These are phyloP conservation scores for Crenuchus spilurus DNA, from an alignment of 2,797 vertebrate genomes.

Conservation along the genomic window DNA sequence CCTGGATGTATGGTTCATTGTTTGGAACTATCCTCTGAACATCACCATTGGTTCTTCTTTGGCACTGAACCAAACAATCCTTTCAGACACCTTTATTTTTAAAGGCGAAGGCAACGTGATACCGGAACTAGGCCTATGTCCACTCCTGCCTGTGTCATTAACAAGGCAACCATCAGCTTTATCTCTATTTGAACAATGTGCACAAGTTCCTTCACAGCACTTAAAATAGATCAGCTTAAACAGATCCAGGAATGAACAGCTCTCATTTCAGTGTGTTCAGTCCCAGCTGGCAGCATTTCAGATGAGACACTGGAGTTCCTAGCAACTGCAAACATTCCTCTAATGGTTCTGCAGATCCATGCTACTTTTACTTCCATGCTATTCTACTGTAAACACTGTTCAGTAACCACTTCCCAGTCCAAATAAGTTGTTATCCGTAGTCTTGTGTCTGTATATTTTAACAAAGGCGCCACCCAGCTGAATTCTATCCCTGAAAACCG, in stretches of 20 bases:
- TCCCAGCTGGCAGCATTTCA: not conserved
- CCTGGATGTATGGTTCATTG: too few relatives aligned
- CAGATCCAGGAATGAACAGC: not conserved
- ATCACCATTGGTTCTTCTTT: not conserved
- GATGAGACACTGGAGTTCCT: not conserved
- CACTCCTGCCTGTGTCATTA: not conserved
- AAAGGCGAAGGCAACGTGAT: not conserved
- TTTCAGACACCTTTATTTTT: not conserved
- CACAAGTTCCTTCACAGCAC: not conserved
- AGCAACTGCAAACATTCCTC: not conserved
- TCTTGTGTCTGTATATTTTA: too few relatives aligned
- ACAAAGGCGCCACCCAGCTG: too few relatives aligned
- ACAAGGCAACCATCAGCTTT: not conserved
- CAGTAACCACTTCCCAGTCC: too few relatives aligned
- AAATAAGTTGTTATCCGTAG: not conserved
- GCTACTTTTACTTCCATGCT: not conserved
- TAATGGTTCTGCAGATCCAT: not conserved
- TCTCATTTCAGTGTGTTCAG: not conserved
- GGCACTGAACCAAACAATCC: not conserved
- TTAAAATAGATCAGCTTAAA: constrained; percentile 1
- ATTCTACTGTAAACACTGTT: too few relatives aligned
- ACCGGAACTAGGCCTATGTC: not conserved
- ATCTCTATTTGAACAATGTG: not conserved
- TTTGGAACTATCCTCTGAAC: too few relatives aligned
- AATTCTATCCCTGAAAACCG: too few relatives aligned